phyloP scores from a whole-genome alignment of 35 echinoderm and acorn worm genomes.

The Lytechinus variegatus region DNA sequence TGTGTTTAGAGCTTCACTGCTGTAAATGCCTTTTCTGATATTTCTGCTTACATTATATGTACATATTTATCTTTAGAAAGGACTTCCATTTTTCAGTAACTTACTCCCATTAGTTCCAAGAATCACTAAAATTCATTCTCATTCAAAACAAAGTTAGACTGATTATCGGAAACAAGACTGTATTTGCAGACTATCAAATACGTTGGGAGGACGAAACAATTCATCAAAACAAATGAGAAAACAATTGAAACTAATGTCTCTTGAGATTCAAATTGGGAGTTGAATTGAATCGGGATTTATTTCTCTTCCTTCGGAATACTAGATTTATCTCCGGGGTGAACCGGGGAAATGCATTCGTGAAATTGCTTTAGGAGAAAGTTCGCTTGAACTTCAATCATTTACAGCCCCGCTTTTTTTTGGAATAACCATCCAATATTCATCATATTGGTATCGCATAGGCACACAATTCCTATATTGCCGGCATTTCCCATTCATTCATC shows the following conservation, averaged over 20 bases:
- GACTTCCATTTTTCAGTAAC: background rate
- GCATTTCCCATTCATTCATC: too few species aligned
- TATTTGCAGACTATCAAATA: background rate
- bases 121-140: background rate
- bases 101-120: background rate
- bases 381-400: background rate
- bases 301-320: background rate
- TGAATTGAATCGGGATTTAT: background rate
- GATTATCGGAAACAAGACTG: too few species aligned
- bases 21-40: too few species aligned
- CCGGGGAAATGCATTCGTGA: background rate
- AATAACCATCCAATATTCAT: too few species aligned
- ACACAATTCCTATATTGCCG: too few species aligned
- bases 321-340: background rate
- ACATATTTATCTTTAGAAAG: background rate
- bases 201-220: background rate
- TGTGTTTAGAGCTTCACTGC: too few species aligned
- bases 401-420: background rate
- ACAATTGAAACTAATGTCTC: constrained; percentile 4
- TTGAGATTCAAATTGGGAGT: background rate
- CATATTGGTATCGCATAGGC: too few species aligned
- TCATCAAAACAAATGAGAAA: constrained; percentile 14
- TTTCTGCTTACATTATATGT: background rate
- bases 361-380: background rate
- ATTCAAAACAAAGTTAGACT: too few species aligned